Conservation (phyloP, 2,113 vertebrate genomes). For the Nipponia nippon region DNA sequence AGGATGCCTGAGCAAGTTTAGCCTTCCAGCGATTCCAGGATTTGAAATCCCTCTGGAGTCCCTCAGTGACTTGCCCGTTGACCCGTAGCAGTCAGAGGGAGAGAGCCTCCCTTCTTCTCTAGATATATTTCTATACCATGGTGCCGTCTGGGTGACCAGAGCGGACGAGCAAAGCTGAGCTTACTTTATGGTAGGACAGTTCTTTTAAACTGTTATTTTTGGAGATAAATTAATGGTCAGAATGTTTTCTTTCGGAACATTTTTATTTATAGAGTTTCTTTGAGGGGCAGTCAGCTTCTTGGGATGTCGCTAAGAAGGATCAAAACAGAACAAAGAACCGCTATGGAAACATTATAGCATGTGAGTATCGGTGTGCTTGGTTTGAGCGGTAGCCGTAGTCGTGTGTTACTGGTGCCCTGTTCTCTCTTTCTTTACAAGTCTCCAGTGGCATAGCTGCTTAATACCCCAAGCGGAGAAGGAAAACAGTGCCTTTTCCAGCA, state of each 20-base stretch:
- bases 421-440: slow-evolving; percentile 1
- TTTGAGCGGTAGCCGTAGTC: not conserved
- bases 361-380: slow-evolving; percentile 77
- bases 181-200: slow-evolving; percentile 2
- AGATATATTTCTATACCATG: not conserved
- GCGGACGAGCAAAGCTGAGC: not conserved
- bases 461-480: not conserved
- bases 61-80: not conserved
- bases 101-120: not conserved
- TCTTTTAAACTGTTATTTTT: slow-evolving; percentile 39
- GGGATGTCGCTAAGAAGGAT: slow-evolving; percentile 99
- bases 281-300: slow-evolving; percentile 98
- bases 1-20: not conserved
- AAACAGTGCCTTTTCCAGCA: not conserved
- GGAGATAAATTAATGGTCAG: slow-evolving; percentile 63
- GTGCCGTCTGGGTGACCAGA: not conserved
- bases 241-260: slow-evolving; percentile 63
- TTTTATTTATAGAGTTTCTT: slow-evolving; percentile 94
- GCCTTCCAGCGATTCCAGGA: not conserved
- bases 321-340: slow-evolving; percentile 99
- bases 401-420: not conserved
- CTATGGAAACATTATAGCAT: slow-evolving; percentile 99
- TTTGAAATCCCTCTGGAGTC: slow-evolving; percentile 9
- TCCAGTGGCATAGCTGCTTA: not conserved
- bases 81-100: not conserved